phyloP scores from a whole-genome alignment of 2,797 vertebrate genomes.

The Spondyliosoma cantharus region DNA sequence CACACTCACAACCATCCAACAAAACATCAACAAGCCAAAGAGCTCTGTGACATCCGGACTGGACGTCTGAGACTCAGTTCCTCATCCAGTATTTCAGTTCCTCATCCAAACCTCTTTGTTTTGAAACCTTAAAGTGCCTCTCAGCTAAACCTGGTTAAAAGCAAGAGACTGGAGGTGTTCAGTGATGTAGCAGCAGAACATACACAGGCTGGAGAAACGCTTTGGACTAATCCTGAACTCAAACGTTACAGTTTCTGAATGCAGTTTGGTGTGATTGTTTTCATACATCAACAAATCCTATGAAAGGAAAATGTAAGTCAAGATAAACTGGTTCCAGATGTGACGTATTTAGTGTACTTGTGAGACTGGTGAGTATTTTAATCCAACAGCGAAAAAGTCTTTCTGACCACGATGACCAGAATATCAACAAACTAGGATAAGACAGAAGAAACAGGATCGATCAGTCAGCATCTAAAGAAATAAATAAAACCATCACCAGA shows the following conservation, averaged over 20 bases:
- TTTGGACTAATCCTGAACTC: not conserved
- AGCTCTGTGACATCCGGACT: not conserved
- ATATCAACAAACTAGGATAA: not conserved
- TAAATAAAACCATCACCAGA: not conserved
- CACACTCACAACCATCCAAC: not conserved
- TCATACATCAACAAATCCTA: not conserved
- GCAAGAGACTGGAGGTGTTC: not conserved
- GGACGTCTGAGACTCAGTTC: conserved; percentile 6
- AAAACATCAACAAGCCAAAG: not conserved
- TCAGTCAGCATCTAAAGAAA: not conserved
- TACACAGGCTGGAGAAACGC: not conserved
- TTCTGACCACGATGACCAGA: not conserved
- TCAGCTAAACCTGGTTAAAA: too few species aligned
- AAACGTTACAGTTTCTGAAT: not conserved
- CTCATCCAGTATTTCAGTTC: not conserved
- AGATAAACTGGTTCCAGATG: not conserved
- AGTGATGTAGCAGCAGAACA: not conserved
- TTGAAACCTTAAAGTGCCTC: not conserved
- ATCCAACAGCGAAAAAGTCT: not conserved
- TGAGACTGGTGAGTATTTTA: not conserved
- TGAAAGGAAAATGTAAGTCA: not conserved
- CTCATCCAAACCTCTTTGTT: not conserved
- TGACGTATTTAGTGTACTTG: not conserved
- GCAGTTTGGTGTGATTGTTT: not conserved
- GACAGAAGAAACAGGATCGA: not conserved